These are phyloP conservation scores for Pampus argenteus DNA, from an alignment of 2,797 vertebrate species.

Conservation along the genomic window DNA sequence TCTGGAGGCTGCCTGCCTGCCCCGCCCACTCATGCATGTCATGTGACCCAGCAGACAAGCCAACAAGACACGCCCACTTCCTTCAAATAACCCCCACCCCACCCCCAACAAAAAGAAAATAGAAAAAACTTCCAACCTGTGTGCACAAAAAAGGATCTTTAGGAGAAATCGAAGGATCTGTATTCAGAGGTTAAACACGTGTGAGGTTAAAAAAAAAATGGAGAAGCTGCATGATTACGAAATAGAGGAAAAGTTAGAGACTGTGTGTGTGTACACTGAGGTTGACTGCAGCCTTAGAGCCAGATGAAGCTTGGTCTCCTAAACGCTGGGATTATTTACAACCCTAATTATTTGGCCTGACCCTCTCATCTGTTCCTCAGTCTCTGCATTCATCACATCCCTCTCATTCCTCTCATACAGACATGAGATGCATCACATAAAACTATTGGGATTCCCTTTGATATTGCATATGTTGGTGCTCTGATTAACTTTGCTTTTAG, in stretches of 20 bases:
- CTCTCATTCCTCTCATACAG: constrained; percentile 48
- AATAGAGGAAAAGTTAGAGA: not conserved
- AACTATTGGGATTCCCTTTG: constrained; percentile 11
- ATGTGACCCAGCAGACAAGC: constrained; percentile 77
- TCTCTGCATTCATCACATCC: constrained; percentile 57
- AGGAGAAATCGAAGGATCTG: not conserved
- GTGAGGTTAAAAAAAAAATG: not conserved
- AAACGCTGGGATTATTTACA: constrained; percentile 55
- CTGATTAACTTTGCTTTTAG: not conserved
- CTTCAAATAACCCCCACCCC: constrained; percentile 37
- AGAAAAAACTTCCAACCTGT: not conserved
- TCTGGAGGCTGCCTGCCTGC: constrained; percentile 66
- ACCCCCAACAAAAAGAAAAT: not conserved
- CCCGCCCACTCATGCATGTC: constrained; percentile 75
- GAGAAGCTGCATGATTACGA: not conserved
- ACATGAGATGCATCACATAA: constrained; percentile 21
- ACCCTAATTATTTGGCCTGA: constrained; percentile 49
- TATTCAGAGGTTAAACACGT: not conserved
- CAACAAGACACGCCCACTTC: constrained; percentile 74
- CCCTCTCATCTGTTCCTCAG: constrained; percentile 47
- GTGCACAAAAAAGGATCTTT: constrained; percentile 7
- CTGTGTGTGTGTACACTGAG: not conserved
- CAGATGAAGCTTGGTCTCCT: constrained; percentile 20
- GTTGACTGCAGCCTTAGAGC: constrained; percentile 17
- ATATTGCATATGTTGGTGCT: not conserved